phyloP scores from a whole-genome alignment of 2,888 invertebrate species.

The Ametastegia equiseti region DNA sequence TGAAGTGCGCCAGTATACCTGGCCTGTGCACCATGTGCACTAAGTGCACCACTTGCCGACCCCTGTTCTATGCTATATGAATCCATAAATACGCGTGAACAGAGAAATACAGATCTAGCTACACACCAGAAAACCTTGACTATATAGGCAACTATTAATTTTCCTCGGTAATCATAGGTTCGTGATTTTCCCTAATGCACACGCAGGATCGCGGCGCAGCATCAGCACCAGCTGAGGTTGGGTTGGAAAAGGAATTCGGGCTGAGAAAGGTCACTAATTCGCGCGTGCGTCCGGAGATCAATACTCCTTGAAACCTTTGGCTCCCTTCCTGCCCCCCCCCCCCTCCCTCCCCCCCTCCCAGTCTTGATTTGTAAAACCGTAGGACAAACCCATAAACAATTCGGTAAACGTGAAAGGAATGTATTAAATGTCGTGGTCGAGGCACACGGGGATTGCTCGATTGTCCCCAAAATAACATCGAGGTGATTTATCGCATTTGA shows the following conservation, averaged over 20 bases:
- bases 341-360: conserved; percentile 4
- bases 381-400: conserved; percentile 43
- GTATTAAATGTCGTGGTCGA: conserved; percentile 7
- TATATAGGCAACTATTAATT: not conserved
- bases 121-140: not conserved
- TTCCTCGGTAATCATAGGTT: conserved; percentile 17
- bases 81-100: not conserved
- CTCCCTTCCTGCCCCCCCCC: too few species aligned
- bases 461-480: conserved; percentile 23
- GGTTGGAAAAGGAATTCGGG: conserved; percentile 6
- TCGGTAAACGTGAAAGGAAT: conserved; percentile 44
- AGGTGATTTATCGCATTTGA: conserved; percentile 22
- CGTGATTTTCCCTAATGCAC: not conserved
- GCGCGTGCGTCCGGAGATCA: conserved; percentile 44
- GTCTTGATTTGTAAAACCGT: conserved; percentile 41
- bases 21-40: too few species aligned
- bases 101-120: too few species aligned
- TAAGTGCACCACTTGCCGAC: too few species aligned
- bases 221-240: too few species aligned
- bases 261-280: conserved; percentile 41
- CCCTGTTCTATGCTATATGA: not conserved
- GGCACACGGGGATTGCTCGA: conserved; percentile 17
- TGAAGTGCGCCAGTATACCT: too few species aligned
- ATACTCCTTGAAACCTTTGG: conserved; percentile 41
- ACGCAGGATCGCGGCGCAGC: not conserved